A percentile compares a stretch with the other conserved stretches of the same genome.
Conservation (phyloP, 2,888 invertebrate species). For the Teleogryllus oceanicus region DNA sequence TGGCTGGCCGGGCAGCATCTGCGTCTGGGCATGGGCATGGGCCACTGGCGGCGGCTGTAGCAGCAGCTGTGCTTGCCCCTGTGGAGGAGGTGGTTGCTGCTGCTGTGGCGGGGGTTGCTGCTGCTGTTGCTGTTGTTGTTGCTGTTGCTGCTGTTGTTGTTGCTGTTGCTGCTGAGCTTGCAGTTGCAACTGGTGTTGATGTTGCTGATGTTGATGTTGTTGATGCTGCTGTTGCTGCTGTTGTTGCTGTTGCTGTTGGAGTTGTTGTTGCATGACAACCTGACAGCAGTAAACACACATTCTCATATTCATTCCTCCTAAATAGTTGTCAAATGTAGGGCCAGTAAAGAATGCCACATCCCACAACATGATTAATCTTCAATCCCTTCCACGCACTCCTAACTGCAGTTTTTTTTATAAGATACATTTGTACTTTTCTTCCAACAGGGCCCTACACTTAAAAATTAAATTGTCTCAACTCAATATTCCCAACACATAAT, state of each 20-base stretch:
- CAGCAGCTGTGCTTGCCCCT: slow-evolving; percentile 44
- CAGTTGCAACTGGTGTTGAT: slow-evolving; percentile 24
- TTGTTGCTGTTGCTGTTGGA: slow-evolving; percentile 28
- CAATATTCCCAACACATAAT: no score
- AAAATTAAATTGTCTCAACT: no score
- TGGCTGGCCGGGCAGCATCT: slow-evolving; percentile 21
- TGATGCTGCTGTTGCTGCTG: slow-evolving; percentile 30
- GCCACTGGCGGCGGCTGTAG: slow-evolving; percentile 44
- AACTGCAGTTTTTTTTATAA: no score
- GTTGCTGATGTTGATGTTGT: slow-evolving; percentile 24
- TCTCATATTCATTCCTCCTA: no score
- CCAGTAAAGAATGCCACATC: no score
- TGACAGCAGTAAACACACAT: background rate
- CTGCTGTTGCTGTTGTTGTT: slow-evolving; percentile 37
- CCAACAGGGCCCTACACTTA: no score
- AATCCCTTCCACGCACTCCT: no score
- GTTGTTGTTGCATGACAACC: slow-evolving; percentile 32
- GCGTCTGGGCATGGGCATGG: slow-evolving; percentile 22
- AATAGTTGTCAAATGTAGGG: no score
- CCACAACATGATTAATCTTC: no score
- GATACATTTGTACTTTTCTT: no score
- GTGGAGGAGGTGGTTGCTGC: slow-evolving; percentile 42
- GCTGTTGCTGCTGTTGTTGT: slow-evolving; percentile 28
- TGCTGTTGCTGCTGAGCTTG: slow-evolving; percentile 29
- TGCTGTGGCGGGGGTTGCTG: slow-evolving; percentile 48